phyloP scores from a whole-genome alignment of 2,113 vertebrate species.

The Saccopteryx leptura region DNA sequence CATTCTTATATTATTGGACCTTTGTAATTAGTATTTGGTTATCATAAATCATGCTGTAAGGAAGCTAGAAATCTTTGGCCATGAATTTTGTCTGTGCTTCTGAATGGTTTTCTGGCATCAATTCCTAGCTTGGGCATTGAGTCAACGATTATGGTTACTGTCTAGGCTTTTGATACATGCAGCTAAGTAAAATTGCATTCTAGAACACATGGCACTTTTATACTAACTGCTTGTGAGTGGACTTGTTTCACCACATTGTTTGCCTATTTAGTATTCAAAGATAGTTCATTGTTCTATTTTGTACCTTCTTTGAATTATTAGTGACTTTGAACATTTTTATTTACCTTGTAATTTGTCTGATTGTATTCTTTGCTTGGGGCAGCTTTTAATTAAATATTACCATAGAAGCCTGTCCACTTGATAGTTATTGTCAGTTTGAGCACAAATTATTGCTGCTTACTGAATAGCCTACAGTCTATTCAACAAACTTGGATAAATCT shows the following conservation, averaged over 20 bases:
- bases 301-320: slow-evolving; percentile 53
- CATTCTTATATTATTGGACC: background rate
- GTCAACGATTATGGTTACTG: background rate
- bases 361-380: slow-evolving; percentile 67
- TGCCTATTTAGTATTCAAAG: background rate
- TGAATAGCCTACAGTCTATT: slow-evolving; percentile 67
- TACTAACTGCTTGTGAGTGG: background rate
- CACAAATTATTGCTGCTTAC: slow-evolving; percentile 72
- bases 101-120: background rate
- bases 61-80: slow-evolving; percentile 10
- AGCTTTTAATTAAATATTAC: slow-evolving; percentile 70
- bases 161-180: slow-evolving; percentile 14
- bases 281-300: slow-evolving; percentile 37
- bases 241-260: background rate
- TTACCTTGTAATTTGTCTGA: slow-evolving; percentile 65
- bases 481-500: slow-evolving; percentile 70
- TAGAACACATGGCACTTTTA: background rate
- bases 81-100: slow-evolving; percentile 33
- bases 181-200: background rate
- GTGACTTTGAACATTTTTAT: slow-evolving; percentile 45
- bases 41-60: background rate
- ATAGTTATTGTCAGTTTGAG: slow-evolving; percentile 78
- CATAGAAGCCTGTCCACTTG: slow-evolving; percentile 52
- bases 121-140: background rate
- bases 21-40: background rate